Conservation (phyloP, 2,888 invertebrate species). For the Andrena camellia region DNA sequence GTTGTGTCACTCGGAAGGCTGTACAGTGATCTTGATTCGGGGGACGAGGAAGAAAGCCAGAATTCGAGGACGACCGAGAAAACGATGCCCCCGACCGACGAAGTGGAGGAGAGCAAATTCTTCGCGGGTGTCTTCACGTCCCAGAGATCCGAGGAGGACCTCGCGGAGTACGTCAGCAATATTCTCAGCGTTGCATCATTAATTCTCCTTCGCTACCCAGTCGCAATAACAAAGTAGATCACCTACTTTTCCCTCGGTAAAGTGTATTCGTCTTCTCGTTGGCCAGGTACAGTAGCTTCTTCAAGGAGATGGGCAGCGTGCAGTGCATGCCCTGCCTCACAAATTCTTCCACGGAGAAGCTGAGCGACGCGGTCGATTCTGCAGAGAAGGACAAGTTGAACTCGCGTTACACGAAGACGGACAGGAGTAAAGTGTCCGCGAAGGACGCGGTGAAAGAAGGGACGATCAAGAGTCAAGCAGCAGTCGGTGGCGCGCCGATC, state of each 20-base stretch:
- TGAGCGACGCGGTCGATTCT: slow-evolving; percentile 13
- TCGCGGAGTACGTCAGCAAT: slow-evolving; percentile 67
- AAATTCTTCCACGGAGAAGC: slow-evolving; percentile 77
- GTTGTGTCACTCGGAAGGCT: slow-evolving; percentile 74
- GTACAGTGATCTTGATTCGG: slow-evolving; percentile 80
- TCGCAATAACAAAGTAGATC: neutral
- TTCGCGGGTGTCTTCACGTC: slow-evolving; percentile 80
- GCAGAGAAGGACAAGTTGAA: slow-evolving; percentile 53
- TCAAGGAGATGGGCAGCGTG: slow-evolving; percentile 87
- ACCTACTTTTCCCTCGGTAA: neutral
- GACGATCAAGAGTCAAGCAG: slow-evolving; percentile 3
- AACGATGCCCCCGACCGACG: slow-evolving; percentile 59
- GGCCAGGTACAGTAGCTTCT: slow-evolving; percentile 86
- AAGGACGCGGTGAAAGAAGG: slow-evolving; percentile 47
- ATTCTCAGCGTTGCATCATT: neutral
- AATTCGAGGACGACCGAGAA: slow-evolving; percentile 67
- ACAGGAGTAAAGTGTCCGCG: slow-evolving; percentile 14
- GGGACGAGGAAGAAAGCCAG: slow-evolving; percentile 77
- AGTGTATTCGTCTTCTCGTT: neutral
- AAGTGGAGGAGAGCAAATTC: slow-evolving; percentile 78
- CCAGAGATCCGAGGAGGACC: slow-evolving; percentile 80
- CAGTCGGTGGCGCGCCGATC: slow-evolving; percentile 38
- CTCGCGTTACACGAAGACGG: slow-evolving; percentile 32
- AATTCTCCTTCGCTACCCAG: neutral
- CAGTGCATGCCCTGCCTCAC: slow-evolving; percentile 86